phyloP scores from a whole-genome alignment of 2,113 vertebrate species.

The Kryptolebias marmoratus region DNA sequence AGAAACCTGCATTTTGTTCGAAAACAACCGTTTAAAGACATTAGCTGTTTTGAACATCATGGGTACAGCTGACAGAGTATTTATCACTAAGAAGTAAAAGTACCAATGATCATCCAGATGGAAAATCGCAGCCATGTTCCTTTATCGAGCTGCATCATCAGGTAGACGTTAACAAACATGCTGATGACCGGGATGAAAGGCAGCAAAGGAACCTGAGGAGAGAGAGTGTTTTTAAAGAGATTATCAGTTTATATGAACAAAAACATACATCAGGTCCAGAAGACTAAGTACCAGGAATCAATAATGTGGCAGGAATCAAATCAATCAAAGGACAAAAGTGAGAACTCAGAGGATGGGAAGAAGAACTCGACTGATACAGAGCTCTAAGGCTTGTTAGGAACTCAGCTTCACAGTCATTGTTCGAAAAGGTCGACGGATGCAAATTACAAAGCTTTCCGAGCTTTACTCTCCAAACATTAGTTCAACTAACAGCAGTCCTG shows the following conservation, averaged over 20 bases:
- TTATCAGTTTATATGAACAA: background rate
- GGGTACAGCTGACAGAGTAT: background rate
- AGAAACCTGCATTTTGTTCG: slow-evolving; percentile 78
- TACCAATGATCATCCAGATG: slow-evolving; percentile 92
- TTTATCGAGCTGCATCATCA: slow-evolving; percentile 94
- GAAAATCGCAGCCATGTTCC: slow-evolving; percentile 93
- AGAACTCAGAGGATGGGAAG: too few species aligned
- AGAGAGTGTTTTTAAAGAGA: background rate
- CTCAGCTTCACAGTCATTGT: background rate
- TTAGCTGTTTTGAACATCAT: background rate
- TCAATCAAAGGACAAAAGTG: too few species aligned
- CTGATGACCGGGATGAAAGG: slow-evolving; percentile 90
- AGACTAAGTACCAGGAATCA: too few species aligned
- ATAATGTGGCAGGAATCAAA: too few species aligned
- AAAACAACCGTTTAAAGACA: background rate
- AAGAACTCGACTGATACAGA: too few species aligned
- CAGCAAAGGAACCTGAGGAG: slow-evolving; percentile 89
- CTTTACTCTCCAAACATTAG: background rate
- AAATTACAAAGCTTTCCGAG: too few species aligned
- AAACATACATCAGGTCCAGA: too few species aligned
- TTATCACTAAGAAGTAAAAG: background rate
- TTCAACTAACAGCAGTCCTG: background rate
- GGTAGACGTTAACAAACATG: slow-evolving; percentile 94
- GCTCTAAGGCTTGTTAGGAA: background rate
- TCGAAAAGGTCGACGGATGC: background rate